These are phyloP conservation scores for Chaunax sp. DNA, from an alignment of 2,797 vertebrate species.

Conservation along the genomic window DNA sequence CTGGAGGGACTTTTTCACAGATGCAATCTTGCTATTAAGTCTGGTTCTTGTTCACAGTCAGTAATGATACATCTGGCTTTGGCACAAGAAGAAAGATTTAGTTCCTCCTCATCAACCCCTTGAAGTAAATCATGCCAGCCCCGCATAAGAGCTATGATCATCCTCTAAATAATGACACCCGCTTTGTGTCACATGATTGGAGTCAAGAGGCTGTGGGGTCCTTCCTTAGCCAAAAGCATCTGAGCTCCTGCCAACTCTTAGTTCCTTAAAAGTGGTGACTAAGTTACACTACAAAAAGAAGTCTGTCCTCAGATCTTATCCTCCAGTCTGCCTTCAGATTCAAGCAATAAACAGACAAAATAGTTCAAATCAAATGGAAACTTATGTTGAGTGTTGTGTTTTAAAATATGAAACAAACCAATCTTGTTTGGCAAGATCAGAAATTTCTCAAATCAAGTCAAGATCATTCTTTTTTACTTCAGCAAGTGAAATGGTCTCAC, in stretches of 20 bases:
- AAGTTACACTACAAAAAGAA: conserved; percentile 58
- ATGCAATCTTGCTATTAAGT: conserved; percentile 50
- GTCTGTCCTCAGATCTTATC: conserved; percentile 19
- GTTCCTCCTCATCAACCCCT: conserved; percentile 36
- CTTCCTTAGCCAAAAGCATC: conserved; percentile 57
- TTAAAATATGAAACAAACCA: conserved; percentile 1
- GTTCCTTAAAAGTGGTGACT: conserved; percentile 72
- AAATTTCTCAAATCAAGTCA: conserved; percentile 9
- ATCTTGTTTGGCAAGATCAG: conserved; percentile 5
- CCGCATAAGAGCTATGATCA: conserved; percentile 65
- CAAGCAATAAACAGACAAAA: conserved; percentile 7
- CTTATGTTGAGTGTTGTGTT: neutral
- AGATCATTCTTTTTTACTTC: conserved; percentile 9
- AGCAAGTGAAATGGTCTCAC: conserved; percentile 10
- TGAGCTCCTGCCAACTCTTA: conserved; percentile 59
- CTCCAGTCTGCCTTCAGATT: conserved; percentile 5
- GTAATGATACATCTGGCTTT: conserved; percentile 50
- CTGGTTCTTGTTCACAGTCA: conserved; percentile 33
- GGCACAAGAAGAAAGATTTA: conserved; percentile 44
- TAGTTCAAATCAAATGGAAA: neutral
- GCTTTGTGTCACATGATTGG: conserved; percentile 65
- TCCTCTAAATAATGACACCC: conserved; percentile 63
- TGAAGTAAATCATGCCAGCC: conserved; percentile 51
- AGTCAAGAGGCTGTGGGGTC: conserved; percentile 54
- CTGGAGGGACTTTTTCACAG: conserved; percentile 43